These are phyloP conservation scores for Temnothorax unifasciatus DNA, from an alignment of 2,888 invertebrate genomes.

Conservation along the genomic window DNA sequence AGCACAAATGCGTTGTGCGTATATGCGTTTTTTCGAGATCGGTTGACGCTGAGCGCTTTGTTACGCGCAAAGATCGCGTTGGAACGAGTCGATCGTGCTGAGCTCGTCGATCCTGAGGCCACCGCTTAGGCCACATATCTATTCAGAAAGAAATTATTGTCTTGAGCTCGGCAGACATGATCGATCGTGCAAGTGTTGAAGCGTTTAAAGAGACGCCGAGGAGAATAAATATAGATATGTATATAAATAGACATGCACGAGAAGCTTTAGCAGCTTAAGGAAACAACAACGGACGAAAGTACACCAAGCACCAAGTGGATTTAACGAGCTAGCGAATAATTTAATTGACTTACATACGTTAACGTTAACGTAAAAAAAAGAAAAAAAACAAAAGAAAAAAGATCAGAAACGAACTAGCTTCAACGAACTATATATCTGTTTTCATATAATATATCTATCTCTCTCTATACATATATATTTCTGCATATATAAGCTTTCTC, in stretches of 20 bases:
- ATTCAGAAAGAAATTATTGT: constrained; percentile 48
- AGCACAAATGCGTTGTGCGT: background rate
- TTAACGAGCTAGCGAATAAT: constrained; percentile 60
- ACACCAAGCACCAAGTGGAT: constrained; percentile 77
- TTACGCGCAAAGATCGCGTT: background rate
- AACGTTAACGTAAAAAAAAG: constrained; percentile 32
- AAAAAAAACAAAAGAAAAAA: constrained; percentile 23
- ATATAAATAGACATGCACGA: constrained; percentile 44
- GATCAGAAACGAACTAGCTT: constrained; percentile 59
- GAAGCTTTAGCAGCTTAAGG: constrained; percentile 74
- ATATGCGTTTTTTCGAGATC: constrained; percentile 16
- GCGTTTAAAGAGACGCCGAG: constrained; percentile 4
- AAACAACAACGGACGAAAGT: constrained; percentile 69
- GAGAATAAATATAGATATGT: constrained; percentile 56
- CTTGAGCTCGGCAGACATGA: constrained; percentile 45
- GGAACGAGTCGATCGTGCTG: constrained; percentile 29
- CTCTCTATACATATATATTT: constrained; percentile 57
- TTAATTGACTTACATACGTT: constrained; percentile 60
- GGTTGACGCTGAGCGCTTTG: background rate
- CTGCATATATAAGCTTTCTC: constrained; percentile 63
- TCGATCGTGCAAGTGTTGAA: constrained; percentile 44
- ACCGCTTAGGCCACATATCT: constrained; percentile 45
- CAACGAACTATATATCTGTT: constrained; percentile 75
- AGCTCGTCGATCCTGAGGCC: constrained; percentile 28
- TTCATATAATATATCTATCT: constrained; percentile 63